Evolutionary conservation across 2,113 vertebrate species (phyloP).

Genomic region (Morone chrysops): DNA sequence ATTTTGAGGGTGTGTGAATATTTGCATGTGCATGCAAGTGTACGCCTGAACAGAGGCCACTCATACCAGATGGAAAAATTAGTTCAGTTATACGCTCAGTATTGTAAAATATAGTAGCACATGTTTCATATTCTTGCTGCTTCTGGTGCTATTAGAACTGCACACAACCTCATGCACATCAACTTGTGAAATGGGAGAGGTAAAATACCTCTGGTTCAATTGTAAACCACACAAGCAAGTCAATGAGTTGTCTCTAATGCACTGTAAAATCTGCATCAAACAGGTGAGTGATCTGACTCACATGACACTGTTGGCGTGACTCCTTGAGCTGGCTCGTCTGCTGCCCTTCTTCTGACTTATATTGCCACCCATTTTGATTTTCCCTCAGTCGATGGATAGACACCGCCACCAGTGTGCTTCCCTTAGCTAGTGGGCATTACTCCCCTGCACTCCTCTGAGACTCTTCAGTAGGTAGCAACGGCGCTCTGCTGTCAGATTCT

Average conservation of each 20-base stretch:
- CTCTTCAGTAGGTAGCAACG: neutral
- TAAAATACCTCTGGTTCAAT: neutral
- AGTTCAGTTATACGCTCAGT: neutral
- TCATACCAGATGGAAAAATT: constrained; percentile 4
- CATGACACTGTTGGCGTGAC: constrained; percentile 36
- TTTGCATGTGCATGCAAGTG: constrained; percentile 67
- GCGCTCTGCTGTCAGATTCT: constrained; percentile 20
- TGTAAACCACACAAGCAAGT: neutral
- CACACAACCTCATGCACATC: neutral
- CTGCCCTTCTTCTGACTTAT: constrained; percentile 69
- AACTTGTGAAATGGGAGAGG: neutral
- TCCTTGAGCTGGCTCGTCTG: constrained; percentile 35
- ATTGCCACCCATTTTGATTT: constrained; percentile 69
- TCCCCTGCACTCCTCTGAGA: constrained; percentile 1
- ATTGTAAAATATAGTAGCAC: no score
- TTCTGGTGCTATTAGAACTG: neutral
- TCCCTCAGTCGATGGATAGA: neutral
- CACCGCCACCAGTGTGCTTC: neutral
- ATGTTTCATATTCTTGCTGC: no score
- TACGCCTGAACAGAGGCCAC: constrained; percentile 16
- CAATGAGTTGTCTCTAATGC: neutral
- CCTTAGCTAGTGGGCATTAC: constrained; percentile 11
- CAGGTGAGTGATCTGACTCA: constrained; percentile 65
- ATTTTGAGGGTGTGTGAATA: constrained; percentile 71
- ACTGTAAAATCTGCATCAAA: neutral